Evolutionary conservation across 2,888 invertebrate species (phyloP), one percentile per base, ranked within the genome.

Genomic region (Pammene aurita): DNA sequence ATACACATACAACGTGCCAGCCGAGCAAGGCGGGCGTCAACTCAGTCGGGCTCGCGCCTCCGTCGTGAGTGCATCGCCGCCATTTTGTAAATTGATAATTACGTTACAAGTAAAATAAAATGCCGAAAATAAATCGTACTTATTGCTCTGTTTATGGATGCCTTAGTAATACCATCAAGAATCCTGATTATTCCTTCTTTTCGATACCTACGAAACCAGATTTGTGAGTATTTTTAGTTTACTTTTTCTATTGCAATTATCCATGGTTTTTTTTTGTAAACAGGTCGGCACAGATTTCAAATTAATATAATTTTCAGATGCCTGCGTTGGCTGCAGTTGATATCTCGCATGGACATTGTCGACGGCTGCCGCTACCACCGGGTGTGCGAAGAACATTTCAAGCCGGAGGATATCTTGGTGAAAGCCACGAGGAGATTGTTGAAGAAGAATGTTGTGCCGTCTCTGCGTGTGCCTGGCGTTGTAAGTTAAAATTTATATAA

Each of bases 341-440:
- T 57, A n/a, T 14, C 10, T 0, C 57, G 57, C n/a, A 42, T 42
- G 42, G 57, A 57, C n/a, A 1, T 57, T 1, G 10, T 7, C 1
- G 13, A 41, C 7, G 18, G 7, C 7, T 11, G 10, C 5, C 13
- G 18, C 7, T 42, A 42, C 42, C 42, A 57, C 9, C 18, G 57
- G 0, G 57, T 57, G 4, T 57, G 57, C n/a, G 57, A 57, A 5
- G 42, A 42, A 18, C 57, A 57, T n/a, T 57, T 57, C 57, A 13
- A 42, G n/a, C 57, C 57, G 11, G 57, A 57, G 2, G 42, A 57
- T 4, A 42, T 57, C 7, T 7, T 57, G 16, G 5, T 16, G 5
- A 57, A 57, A 9, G 2, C 57, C 13, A 57, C 57, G 0, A 16
- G 57, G 9, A 42, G 42, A 10, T 7, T 57, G 13, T 9, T 57